A percentile compares a stretch with the other conserved stretches of the same genome.
These are phyloP conservation scores for Carapus acus DNA, from an alignment of 2,797 vertebrate genomes.

Conservation along the genomic window DNA sequence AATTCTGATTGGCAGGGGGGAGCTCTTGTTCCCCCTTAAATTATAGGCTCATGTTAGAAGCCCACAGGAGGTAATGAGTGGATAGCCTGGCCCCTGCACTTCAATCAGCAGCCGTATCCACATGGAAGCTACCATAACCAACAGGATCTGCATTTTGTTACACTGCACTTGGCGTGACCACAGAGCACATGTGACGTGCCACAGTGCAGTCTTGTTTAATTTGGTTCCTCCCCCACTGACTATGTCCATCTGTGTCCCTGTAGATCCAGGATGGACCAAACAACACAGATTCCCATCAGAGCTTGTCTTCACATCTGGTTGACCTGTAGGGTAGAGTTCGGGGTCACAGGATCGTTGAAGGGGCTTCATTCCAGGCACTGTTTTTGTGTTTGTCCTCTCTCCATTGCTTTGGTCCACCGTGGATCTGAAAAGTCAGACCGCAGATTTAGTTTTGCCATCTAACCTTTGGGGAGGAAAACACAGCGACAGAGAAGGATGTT, in stretches of 20 bases:
- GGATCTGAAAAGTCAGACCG: background rate
- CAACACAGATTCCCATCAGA: slow-evolving; percentile 60
- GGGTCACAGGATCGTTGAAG: slow-evolving; percentile 26
- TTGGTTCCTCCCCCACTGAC: slow-evolving; percentile 49
- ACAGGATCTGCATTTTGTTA: slow-evolving; percentile 56
- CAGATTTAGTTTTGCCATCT: background rate
- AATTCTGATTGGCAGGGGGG: slow-evolving; percentile 32
- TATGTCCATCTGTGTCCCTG: slow-evolving; percentile 61
- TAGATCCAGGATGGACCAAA: slow-evolving; percentile 46
- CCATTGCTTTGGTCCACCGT: slow-evolving; percentile 1
- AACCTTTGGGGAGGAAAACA: background rate
- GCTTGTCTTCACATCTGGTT: slow-evolving; percentile 64
- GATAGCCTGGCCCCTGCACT: slow-evolving; percentile 49
- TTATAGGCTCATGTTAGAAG: slow-evolving; percentile 50
- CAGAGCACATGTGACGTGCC: slow-evolving; percentile 48
- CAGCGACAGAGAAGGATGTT: background rate
- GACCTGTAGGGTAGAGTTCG: slow-evolving; percentile 54
- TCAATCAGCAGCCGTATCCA: slow-evolving; percentile 52
- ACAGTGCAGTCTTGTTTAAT: slow-evolving; percentile 52
- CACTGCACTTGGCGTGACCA: slow-evolving; percentile 35
- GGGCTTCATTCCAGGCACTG: slow-evolving; percentile 36
- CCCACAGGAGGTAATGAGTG: slow-evolving; percentile 58
- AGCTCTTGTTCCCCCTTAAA: slow-evolving; percentile 48
- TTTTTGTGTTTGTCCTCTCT: slow-evolving; percentile 21
- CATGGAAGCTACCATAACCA: slow-evolving; percentile 49